Evolutionary conservation across 2,888 invertebrate genomes (phyloP), one percentile per base, ranked within the genome.

Genomic region (Acanthosepion lycidas): DNA sequence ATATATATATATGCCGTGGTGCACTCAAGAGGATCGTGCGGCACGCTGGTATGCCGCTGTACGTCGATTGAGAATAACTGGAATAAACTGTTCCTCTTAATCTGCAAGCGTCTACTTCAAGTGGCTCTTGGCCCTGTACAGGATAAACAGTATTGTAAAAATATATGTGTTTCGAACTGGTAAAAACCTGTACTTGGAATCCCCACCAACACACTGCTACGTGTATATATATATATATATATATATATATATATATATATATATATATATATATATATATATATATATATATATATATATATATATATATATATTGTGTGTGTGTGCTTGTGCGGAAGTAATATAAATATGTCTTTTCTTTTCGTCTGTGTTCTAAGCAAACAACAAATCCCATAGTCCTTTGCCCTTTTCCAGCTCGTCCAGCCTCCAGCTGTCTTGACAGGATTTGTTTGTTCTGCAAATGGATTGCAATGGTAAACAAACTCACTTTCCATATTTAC

Each of bases 381-480:
- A 15, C n/a, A 78, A 15, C 78, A 78, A 18, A 15, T 15, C 5
- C 18, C 18, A 12, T 4, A n/a, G 78, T 33, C n/a, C n/a, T 78
- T 78, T 78, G 78, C 78, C 78, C 78, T 78, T 78, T 78, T 33
- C 15, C n/a, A n/a, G n/a, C n/a, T 78, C n/a, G 33, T n/a, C 3
- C 78, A 78, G 78, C 78, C 78, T 78, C 78, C 78, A 78, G n/a
- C 78, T 78, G 78, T 78, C 78, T 33, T 78, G 15, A n/a, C 78
- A 78, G n/a, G 78, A 78, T n/a, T 78, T 78, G 78, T 33, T 78
- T 78, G 78, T 78, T 78, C n/a, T 78, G n/a, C n/a, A 78, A 78
- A 78, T 78, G 78, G 78, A 78, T 78, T 33, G 8, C n/a, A 15
- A 23, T 12, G 33, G 33, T n/a, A 78, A 78, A 78, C 78, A 78